These are phyloP conservation scores for Alentia gelatinosa DNA, from an alignment of 2,888 invertebrate genomes.

Conservation along the genomic window DNA sequence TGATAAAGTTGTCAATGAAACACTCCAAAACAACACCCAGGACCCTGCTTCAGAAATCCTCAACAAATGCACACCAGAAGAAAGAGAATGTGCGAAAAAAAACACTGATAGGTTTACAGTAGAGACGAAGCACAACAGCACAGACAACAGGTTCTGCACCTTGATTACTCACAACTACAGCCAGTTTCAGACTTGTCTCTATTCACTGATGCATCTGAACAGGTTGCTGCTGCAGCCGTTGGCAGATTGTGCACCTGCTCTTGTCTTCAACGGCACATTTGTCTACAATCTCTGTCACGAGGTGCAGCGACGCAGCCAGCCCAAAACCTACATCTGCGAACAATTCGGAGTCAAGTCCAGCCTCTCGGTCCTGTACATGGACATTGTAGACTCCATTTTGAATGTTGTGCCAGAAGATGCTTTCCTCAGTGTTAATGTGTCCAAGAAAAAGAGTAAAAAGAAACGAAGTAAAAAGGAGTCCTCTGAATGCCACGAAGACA, in stretches of 20 bases:
- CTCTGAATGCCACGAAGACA: background rate
- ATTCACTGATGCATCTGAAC: slow-evolving; percentile 73
- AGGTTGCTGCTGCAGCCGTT: slow-evolving; percentile 73
- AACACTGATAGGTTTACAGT: slow-evolving; percentile 65
- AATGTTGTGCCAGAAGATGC: background rate
- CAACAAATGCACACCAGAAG: background rate
- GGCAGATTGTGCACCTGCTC: slow-evolving; percentile 64
- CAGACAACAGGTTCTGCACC: slow-evolving; percentile 66
- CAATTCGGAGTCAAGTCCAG: slow-evolving; percentile 49
- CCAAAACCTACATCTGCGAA: slow-evolving; percentile 60
- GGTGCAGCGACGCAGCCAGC: slow-evolving; percentile 66
- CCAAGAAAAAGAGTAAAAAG: background rate
- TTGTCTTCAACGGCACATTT: slow-evolving; percentile 74
- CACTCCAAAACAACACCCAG: background rate
- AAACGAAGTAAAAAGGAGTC: background rate
- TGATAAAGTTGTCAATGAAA: background rate
- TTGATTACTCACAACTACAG: slow-evolving; percentile 74
- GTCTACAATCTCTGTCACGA: slow-evolving; percentile 73
- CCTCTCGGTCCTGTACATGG: background rate
- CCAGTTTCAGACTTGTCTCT: slow-evolving; percentile 77
- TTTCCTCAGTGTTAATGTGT: background rate
- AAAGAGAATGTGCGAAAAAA: background rate
- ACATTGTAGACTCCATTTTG: background rate
- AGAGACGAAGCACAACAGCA: slow-evolving; percentile 62
- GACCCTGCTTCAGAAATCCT: background rate